Base-by-base conservation (phyloP, 92 coral and sea anemone genomes). In the Virgularia gustaviana region DNA sequence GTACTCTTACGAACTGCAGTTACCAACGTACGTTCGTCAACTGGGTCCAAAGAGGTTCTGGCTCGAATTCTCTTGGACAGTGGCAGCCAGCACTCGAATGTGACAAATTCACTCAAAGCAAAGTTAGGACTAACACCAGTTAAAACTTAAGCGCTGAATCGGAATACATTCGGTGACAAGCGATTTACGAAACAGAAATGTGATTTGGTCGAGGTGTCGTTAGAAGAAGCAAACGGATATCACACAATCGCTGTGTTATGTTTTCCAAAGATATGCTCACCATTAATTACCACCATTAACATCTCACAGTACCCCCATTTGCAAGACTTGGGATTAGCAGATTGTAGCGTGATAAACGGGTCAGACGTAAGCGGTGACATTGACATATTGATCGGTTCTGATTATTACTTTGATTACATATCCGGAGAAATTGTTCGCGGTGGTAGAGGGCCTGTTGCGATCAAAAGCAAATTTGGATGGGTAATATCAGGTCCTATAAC, bases 121-220 rank as follows among this genome's bases (percentile, higher is more conserved):
- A 59, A 59, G 22, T 28, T 59, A 2, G 42, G 42, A 4, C 39
- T 59, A 8, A 16, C 13, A 7, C 65, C 65, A 5, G 6, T 28
- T 3, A 59, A 32, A 59, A 59, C 4, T 7, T 39, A 59, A 59
- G 36, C 65, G 20, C 65, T 59, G 4, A 59, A 59, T 11, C 23
- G 32, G 9, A 59, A 59, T 59, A 59, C 65, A 11, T 59, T 59
- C 16, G 65, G 65, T 7, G n/a, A 59, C 16, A 59, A 30, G 22
- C 65, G 39, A 1, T 59, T 28, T 1, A 3, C 65, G 6, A 59
- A 32, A 32, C 65, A 59, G 39, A 7, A 59, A 29, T 59, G 65
- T 28, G 65, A 59, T 29, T 59, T 59, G 16, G 65, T 59, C 9
- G 12, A 59, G 22, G 65, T 59, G 20, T 59, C 65, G 15, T 59